phyloP scores from a whole-genome alignment of 2,888 invertebrate species.

The Tachina lurida region DNA sequence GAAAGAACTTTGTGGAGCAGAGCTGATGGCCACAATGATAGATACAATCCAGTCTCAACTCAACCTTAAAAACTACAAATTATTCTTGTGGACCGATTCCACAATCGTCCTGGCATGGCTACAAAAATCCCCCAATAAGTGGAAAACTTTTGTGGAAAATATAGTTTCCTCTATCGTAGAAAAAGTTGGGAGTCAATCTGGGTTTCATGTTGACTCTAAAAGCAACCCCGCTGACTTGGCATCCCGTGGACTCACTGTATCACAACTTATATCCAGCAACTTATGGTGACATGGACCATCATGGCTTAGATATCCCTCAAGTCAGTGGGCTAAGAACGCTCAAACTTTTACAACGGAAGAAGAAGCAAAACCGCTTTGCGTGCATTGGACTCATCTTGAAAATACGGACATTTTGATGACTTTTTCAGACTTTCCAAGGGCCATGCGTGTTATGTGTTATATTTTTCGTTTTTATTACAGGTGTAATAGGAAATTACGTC shows the following conservation, averaged over 20 bases:
- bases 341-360: background rate
- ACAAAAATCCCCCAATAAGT: background rate
- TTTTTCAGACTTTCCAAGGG: background rate
- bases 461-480: conserved; percentile 15
- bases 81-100: conserved; percentile 5
- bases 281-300: conserved; percentile 10
- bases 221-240: conserved; percentile 10
- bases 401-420: conserved; percentile 4
- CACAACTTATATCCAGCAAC: background rate
- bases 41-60: conserved; percentile 4
- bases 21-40: conserved; percentile 10
- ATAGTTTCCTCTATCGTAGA: background rate
- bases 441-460: background rate
- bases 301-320: background rate
- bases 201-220: no score
- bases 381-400: background rate
- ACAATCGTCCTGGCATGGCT: conserved; percentile 6
- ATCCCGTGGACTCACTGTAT: background rate
- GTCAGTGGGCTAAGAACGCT: background rate
- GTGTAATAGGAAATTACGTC: background rate
- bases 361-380: conserved; percentile 1
- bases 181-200: no score
- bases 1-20: conserved; percentile 18
- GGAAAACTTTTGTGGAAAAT: conserved; percentile 23
- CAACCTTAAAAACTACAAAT: background rate